These are phyloP conservation scores for Arothron firmamentum DNA, from an alignment of 2,113 vertebrate genomes.

Conservation along the genomic window DNA sequence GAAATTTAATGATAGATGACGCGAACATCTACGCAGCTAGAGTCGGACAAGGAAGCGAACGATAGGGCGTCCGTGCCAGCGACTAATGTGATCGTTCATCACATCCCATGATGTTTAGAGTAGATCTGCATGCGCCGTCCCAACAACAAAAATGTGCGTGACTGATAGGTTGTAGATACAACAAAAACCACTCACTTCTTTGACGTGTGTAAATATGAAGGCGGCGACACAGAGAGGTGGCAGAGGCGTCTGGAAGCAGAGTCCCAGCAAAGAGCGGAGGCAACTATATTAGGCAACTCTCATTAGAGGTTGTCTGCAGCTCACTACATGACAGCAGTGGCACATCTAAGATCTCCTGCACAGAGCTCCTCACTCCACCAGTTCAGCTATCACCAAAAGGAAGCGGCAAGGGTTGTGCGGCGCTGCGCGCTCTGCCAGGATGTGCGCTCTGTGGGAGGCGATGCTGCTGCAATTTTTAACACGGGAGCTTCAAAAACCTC, in stretches of 20 bases:
- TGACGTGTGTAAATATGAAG: constrained; percentile 10
- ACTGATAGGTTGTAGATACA: constrained; percentile 19
- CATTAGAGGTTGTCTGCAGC: constrained; percentile 48
- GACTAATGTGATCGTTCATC: constrained; percentile 57
- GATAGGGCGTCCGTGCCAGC: constrained; percentile 33
- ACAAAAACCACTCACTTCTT: constrained; percentile 20
- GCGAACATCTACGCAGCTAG: constrained; percentile 48
- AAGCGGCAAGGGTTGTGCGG: background rate
- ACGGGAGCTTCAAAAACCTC: constrained; percentile 57
- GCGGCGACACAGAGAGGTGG: constrained; percentile 27
- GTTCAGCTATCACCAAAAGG: constrained; percentile 43
- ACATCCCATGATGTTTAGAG: constrained; percentile 30
- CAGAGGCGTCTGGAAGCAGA: constrained; percentile 37
- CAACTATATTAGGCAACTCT: constrained; percentile 56
- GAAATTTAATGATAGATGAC: constrained; percentile 66
- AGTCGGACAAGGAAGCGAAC: constrained; percentile 44
- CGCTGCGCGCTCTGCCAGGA: constrained; percentile 37
- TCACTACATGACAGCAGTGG: constrained; percentile 38
- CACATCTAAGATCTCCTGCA: constrained; percentile 28
- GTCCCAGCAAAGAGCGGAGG: constrained; percentile 39
- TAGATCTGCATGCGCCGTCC: constrained; percentile 17
- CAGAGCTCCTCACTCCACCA: constrained; percentile 36
- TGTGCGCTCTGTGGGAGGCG: constrained; percentile 54
- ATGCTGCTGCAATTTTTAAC: constrained; percentile 45
- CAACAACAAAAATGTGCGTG: constrained; percentile 5